Conservation (phyloP, 2,113 vertebrate species). For the Scomber colias region DNA sequence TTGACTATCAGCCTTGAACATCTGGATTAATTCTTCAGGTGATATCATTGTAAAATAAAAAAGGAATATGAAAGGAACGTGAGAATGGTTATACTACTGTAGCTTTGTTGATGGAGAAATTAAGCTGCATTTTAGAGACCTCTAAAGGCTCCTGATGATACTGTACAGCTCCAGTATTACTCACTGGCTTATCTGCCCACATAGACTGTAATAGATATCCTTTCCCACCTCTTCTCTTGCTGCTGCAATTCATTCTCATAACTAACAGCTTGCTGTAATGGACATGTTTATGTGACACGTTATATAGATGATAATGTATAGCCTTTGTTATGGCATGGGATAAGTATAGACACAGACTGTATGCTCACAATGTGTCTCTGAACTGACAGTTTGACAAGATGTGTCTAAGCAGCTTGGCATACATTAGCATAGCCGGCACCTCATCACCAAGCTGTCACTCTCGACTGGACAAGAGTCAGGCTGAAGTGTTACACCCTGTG, state of each 20-base stretch:
- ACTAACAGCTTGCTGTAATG: background rate
- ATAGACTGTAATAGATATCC: background rate
- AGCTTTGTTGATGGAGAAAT: background rate
- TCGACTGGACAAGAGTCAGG: conserved; percentile 35
- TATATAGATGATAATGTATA: background rate
- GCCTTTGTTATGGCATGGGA: background rate
- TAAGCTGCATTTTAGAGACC: background rate
- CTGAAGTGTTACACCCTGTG: conserved; percentile 38
- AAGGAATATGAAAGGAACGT: too few species aligned
- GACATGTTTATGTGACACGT: conserved; percentile 4
- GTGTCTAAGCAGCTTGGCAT: conserved; percentile 65
- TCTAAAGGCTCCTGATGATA: conserved; percentile 1
- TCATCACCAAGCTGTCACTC: conserved; percentile 64
- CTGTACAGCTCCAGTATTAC: conserved; percentile 7
- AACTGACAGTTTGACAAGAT: conserved; percentile 67
- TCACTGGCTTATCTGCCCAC: conserved; percentile 16
- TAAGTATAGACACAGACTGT: conserved; percentile 16
- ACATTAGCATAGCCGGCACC: conserved; percentile 70
- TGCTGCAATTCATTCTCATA: conserved; percentile 16
- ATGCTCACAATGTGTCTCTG: conserved; percentile 20
- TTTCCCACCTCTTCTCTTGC: background rate
- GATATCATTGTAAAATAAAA: too few species aligned
- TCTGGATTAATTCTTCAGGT: too few species aligned
- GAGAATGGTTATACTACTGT: too few species aligned
- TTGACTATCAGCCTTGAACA: background rate